Base-by-base conservation (phyloP, 1,140 invertebrate genomes). In the Brachionus sp. region DNA sequence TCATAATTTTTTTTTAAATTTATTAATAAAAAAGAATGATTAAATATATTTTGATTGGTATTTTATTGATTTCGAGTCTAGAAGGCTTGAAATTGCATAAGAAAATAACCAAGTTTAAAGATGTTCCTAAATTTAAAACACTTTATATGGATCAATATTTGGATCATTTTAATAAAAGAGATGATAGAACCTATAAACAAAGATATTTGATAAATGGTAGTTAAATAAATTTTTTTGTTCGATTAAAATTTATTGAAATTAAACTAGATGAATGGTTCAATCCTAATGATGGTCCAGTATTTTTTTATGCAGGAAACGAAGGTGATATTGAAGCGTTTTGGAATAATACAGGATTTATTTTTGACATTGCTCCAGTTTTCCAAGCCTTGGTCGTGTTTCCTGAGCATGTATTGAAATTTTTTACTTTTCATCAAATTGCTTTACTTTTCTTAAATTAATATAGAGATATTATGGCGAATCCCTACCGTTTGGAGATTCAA, bases 301-400 rank as follows among this genome's bases (percentile, higher is more conserved):
- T 97, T 87, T 97, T 98, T 87, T 99, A 98, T 86, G 95, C 96
- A 10, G 97, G 97, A 85, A 98, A 98, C 91, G 97, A 99, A 88
- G 97, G 96, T 82, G 91, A 92, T 86, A 96, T 98, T 84, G 93
- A 94, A 86, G 88, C 91, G 84, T 98, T 98, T 90, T 94, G 94
- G 3, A 90, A 96, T 86, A 97, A 98, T 89, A 95, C 95, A 0
- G 96, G 96, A 29, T 95, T 98, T 86, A 93, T 98, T 90, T 98
- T 94, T 93, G 95, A 98, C 73, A 92, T 93, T 78, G 96, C 95
- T 0, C 88, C 91, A 12, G 87, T 93, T 85, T 95, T 95, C 85
- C 90, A 91, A 42, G 96, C 96, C 2, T 88, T 95, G 78, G 85
- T 98, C 1, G 91, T 98, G 5, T 98, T 98, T 90, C 95, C 94